These are phyloP conservation scores for Pachydiplax longipennis DNA, from an alignment of 2,888 invertebrate genomes.

Conservation along the genomic window DNA sequence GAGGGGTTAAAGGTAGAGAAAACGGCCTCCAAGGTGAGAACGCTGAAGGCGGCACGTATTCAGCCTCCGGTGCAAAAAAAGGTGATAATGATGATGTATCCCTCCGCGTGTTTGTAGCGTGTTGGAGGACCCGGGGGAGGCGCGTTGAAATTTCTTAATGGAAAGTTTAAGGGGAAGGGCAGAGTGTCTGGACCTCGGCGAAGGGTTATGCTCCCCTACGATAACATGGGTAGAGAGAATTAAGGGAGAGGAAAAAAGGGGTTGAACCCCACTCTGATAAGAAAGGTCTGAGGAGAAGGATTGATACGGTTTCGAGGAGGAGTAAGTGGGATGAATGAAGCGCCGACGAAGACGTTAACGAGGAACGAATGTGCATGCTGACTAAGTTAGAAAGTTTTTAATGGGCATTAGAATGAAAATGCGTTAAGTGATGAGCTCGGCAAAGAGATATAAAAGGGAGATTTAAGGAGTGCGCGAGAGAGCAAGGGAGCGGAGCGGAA, in stretches of 20 bases:
- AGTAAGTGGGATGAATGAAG: background rate
- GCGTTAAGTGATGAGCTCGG: conserved; percentile 13
- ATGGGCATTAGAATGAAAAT: conserved; percentile 36
- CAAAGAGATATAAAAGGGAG: background rate
- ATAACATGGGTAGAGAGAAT: background rate
- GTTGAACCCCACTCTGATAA: background rate
- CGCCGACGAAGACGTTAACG: conserved; percentile 6
- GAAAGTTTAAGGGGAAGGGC: background rate
- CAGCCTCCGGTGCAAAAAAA: background rate
- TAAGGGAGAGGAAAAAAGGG: background rate
- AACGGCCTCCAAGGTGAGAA: background rate
- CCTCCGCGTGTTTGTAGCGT: background rate
- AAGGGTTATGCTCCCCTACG: background rate
- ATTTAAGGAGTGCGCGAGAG: background rate
- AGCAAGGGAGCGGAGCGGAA: background rate
- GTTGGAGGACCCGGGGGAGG: background rate
- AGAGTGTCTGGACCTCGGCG: background rate
- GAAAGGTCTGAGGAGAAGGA: background rate
- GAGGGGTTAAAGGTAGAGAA: background rate
- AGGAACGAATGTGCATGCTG: conserved; percentile 36
- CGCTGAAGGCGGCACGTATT: background rate
- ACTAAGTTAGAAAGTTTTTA: conserved; percentile 36
- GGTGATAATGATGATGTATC: background rate
- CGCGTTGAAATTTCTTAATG: background rate
- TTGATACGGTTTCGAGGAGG: background rate